phyloP scores from a whole-genome alignment of 1,140 invertebrate species.

The Drosophila teissieri region DNA sequence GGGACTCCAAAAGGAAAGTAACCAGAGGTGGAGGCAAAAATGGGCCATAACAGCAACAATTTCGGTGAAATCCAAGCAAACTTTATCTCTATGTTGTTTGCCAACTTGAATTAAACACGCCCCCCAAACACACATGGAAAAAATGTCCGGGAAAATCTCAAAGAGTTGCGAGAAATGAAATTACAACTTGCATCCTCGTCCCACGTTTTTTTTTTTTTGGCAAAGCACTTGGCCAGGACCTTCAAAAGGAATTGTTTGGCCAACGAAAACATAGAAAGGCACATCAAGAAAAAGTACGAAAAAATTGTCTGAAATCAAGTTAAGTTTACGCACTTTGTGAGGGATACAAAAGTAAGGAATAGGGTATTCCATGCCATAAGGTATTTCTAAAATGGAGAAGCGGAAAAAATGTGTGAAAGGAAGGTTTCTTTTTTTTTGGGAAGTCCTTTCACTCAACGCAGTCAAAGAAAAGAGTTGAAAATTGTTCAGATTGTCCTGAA shows the following conservation, averaged over 20 bases:
- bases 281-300: conserved; percentile 14
- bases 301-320: conserved; percentile 44
- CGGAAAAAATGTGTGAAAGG: not conserved
- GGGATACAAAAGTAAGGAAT: conserved; percentile 47
- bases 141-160: conserved; percentile 27
- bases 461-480: not conserved
- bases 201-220: conserved; percentile 11
- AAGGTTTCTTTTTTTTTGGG: not conserved
- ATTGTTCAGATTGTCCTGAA: not conserved
- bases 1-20: conserved; percentile 17
- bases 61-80: conserved; percentile 73
- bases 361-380: conserved; percentile 56
- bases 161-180: conserved; percentile 70
- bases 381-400: conserved; percentile 56
- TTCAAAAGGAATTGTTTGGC: conserved; percentile 67
- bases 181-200: conserved; percentile 75
- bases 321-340: conserved; percentile 64
- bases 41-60: conserved; percentile 40
- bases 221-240: conserved; percentile 47
- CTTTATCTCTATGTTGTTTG: conserved; percentile 79
- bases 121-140: conserved; percentile 41
- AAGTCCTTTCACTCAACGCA: conserved; percentile 5
- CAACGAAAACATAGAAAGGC: conserved; percentile 62
- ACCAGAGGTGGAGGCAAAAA: conserved; percentile 12
- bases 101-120: conserved; percentile 75